A percentile compares a stretch with the other conserved stretches of the same genome.
Evolutionary conservation across 2,888 invertebrate genomes (phyloP).

Genomic region (Hydropsyche betteni): DNA sequence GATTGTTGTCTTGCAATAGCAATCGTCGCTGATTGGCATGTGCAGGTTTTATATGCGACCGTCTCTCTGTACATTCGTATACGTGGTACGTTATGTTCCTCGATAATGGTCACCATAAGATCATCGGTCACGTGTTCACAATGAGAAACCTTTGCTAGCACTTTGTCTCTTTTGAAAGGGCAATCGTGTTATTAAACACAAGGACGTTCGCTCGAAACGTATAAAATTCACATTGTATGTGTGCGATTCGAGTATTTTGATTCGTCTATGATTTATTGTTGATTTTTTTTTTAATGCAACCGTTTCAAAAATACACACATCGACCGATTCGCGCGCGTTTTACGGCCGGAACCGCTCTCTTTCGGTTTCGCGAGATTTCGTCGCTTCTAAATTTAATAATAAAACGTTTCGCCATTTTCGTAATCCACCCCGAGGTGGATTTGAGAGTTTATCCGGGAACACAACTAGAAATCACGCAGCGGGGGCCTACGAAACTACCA

Average conservation of each 20-base stretch:
- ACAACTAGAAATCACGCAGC: conserved; percentile 51
- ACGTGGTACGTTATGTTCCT: background rate
- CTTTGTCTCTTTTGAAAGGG: conserved; percentile 18
- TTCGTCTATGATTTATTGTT: background rate
- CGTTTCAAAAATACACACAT: background rate
- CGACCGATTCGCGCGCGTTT: background rate
- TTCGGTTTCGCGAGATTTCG: conserved; percentile 50
- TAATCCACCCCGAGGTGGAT: conserved; percentile 50
- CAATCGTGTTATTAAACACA: conserved; percentile 22
- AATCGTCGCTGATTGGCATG: conserved; percentile 22
- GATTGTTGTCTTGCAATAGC: conserved; percentile 5
- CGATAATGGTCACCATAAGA: too few relatives aligned
- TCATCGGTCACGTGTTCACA: conserved; percentile 15
- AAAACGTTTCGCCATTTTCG: conserved; percentile 48
- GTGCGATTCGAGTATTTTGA: background rate
- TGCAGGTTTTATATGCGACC: background rate
- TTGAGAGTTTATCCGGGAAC: conserved; percentile 48
- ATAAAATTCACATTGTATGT: background rate
- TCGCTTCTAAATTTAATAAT: conserved; percentile 49
- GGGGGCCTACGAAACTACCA: conserved; percentile 47
- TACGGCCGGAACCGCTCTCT: conserved; percentile 31
- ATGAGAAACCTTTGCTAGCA: conserved; percentile 1
- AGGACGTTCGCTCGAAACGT: conserved; percentile 4
- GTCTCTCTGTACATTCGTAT: background rate
- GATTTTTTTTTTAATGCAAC: too few relatives aligned